Evolutionary conservation across 2,888 invertebrate species (phyloP).

Genomic region (Scotopteryx bipunctaria): DNA sequence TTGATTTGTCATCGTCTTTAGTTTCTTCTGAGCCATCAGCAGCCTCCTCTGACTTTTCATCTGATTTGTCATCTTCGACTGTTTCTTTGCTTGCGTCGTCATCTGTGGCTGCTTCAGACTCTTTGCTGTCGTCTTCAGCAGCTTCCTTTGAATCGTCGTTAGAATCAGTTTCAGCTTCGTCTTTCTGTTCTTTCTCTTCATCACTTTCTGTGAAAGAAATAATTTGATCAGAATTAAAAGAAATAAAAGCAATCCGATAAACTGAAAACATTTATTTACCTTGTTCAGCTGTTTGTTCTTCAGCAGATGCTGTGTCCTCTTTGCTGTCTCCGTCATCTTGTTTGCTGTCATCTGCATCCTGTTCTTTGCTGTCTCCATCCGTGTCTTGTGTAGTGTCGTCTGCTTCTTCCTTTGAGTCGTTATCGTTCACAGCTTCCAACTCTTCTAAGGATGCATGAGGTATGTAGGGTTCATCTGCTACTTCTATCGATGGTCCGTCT

Average conservation of each 20-base stretch:
- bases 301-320: conserved; percentile 70
- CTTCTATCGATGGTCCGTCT: conserved; percentile 69
- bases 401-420: conserved; percentile 68
- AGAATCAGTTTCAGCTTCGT: conserved; percentile 45
- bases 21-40: conserved; percentile 49
- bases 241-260: not conserved
- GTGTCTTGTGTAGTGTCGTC: conserved; percentile 58
- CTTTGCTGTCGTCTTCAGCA: conserved; percentile 50
- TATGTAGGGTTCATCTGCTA: conserved; percentile 77
- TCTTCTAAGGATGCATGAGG: conserved; percentile 76
- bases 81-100: conserved; percentile 52
- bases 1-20: conserved; percentile 51
- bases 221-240: too few species aligned
- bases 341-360: conserved; percentile 47
- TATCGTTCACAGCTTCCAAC: conserved; percentile 57
- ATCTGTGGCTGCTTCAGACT: conserved; percentile 50
- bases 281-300: conserved; percentile 72
- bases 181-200: conserved; percentile 59
- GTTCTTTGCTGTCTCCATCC: conserved; percentile 62
- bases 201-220: conserved; percentile 61
- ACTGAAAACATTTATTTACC: conserved; percentile 39
- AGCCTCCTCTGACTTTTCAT: conserved; percentile 61
- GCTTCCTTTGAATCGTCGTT: conserved; percentile 52
- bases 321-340: conserved; percentile 62
- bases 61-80: conserved; percentile 50